Evolutionary conservation across 2,888 invertebrate genomes (phyloP), one percentile per base, ranked within the genome.

Genomic region (Pollenia amentaria): DNA sequence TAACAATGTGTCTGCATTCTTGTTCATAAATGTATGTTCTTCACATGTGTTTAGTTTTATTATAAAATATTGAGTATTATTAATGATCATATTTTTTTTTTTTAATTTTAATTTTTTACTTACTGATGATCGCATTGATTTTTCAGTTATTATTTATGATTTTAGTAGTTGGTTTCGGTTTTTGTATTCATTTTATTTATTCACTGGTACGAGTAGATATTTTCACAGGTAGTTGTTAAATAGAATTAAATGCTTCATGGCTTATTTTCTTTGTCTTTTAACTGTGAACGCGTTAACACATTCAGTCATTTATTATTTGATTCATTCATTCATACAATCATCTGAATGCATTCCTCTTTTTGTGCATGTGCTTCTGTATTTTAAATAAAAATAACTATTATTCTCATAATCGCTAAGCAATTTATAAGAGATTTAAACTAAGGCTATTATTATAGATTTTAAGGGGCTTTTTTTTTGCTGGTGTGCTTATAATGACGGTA

Each of bases 31-130:
- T 40, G 14, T 38, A 44, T 21, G 29, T 40, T 51, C 46, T 3
- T 4, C 2, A 1, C 60, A 60, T 21, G n/a, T 42, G 21, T 48
- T 46, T 16, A 29, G 29, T 29, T 29, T 82, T 87, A 89, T 90
- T 90, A 88, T 90, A 89, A 88, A 90, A 89, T 88, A 89, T 88
- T 90, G 90, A 91, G 90, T 73, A 90, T 91, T 89, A 91, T 91
- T 91, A 91, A 91, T 91, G 91, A 90, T 91, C 89, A 88, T 51
- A 38, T 11, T 44, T 62, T 82, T 90, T 89, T 89, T 73, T 72
- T 55, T 7, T 60, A 77, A 70, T 83, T 67, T 65, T 69, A 4
- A 29, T 65, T 40, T 46, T 21, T 29, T 40, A 10, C 38, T 64
- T 64, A 53, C 57, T 77, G 67, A 21, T 38, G 84, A 84, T 84